Conservation (phyloP, 2,797 vertebrate genomes). For the Alfaro cultratus region DNA sequence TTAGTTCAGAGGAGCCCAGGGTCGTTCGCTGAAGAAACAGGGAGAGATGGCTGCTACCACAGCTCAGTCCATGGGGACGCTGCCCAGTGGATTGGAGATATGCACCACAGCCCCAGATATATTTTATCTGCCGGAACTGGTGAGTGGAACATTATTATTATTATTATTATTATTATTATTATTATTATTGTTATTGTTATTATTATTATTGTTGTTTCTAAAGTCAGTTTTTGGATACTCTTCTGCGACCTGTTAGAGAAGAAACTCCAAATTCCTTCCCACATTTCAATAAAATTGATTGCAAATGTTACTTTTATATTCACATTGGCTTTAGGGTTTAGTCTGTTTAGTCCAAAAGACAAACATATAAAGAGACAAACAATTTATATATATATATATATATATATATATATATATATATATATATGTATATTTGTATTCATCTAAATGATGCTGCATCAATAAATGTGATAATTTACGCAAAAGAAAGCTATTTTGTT, state of each 20-base stretch:
- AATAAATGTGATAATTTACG: not conserved
- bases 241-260: too few relatives aligned
- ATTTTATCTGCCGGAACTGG: slow-evolving; percentile 86
- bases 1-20: slow-evolving; percentile 48
- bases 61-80: slow-evolving; percentile 68
- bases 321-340: not conserved
- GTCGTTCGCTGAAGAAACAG: slow-evolving; percentile 29
- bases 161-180: too few relatives aligned
- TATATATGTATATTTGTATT: too few relatives aligned
- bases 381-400: too few relatives aligned
- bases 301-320: not conserved
- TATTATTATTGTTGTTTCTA: not conserved
- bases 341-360: not conserved
- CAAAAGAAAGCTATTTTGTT: not conserved
- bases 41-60: slow-evolving; percentile 76
- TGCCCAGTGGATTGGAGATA: slow-evolving; percentile 84
- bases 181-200: not conserved
- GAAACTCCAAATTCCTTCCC: not conserved
- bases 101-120: slow-evolving; percentile 83
- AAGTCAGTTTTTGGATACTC: not conserved
- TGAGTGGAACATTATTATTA: slow-evolving; percentile 67
- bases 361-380: not conserved
- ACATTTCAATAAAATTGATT: not conserved
- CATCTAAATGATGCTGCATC: not conserved
- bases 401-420: too few relatives aligned